phyloP scores from a whole-genome alignment of 92 coral and sea anemone species.

The Phenganax marumi region DNA sequence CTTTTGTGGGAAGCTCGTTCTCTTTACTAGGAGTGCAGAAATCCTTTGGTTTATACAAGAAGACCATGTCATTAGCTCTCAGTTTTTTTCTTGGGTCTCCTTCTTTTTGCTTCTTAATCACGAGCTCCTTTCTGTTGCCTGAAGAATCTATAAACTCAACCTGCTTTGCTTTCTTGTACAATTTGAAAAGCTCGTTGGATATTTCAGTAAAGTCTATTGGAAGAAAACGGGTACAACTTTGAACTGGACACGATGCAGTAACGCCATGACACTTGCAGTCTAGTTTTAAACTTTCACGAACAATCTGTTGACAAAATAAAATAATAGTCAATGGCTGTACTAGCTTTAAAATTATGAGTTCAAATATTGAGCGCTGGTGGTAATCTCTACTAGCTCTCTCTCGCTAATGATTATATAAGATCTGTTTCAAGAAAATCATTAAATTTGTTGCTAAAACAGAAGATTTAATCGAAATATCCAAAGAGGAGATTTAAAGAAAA shows the following conservation, averaged over 20 bases:
- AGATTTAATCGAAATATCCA: no score
- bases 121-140: not conserved
- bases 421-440: no score
- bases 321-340: not conserved
- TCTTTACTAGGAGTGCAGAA: slow-evolving; percentile 1
- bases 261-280: slow-evolving; percentile 86
- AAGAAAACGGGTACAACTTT: slow-evolving; percentile 77
- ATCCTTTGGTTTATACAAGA: not conserved
- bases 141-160: slow-evolving; percentile 4
- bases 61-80: slow-evolving; percentile 4
- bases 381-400: no score
- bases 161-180: slow-evolving; percentile 20
- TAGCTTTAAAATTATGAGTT: no score
- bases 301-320: slow-evolving; percentile 62
- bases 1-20: slow-evolving; percentile 3
- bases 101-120: not conserved
- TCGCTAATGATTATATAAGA: no score
- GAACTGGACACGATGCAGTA: slow-evolving; percentile 64
- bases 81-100: not conserved
- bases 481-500: no score
- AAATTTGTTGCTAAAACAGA: no score
- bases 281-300: slow-evolving; percentile 67
- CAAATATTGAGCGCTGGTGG: no score
- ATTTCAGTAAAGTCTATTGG: slow-evolving; percentile 20
- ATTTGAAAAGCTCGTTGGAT: not conserved